Conservation (phyloP, 2,888 invertebrate species). For the Drosophila aldrichi region DNA sequence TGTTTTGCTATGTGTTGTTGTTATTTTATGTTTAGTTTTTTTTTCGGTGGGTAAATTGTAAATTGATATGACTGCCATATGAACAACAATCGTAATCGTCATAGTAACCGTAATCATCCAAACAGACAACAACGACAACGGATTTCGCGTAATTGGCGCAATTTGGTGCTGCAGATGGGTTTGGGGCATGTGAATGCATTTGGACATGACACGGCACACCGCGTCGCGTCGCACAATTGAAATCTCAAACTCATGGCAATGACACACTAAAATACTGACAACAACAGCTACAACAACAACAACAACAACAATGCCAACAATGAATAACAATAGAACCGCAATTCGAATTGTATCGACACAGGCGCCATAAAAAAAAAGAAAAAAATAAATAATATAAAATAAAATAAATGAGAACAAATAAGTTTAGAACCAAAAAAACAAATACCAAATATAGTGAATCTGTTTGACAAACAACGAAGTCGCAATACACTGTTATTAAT, state of each 20-base stretch:
- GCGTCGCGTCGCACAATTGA: slow-evolving; percentile 57
- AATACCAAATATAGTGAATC: slow-evolving; percentile 1
- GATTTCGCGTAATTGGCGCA: slow-evolving; percentile 70
- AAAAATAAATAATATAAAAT: slow-evolving; percentile 13
- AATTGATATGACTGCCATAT: slow-evolving; percentile 68
- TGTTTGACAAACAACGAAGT: slow-evolving; percentile 12
- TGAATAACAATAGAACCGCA: slow-evolving; percentile 66
- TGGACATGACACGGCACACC: slow-evolving; percentile 45
- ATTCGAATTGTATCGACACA: slow-evolving; percentile 62
- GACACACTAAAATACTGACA: slow-evolving; percentile 74
- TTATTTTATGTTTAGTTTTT: slow-evolving; percentile 17
- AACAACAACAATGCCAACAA: slow-evolving; percentile 44
- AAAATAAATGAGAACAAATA: background rate
- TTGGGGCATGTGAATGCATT: slow-evolving; percentile 44
- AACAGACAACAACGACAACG: slow-evolving; percentile 36
- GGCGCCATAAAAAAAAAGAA: slow-evolving; percentile 41
- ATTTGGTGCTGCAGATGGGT: slow-evolving; percentile 58
- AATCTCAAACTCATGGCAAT: slow-evolving; percentile 75
- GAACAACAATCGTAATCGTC: slow-evolving; percentile 64
- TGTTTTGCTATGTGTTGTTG: slow-evolving; percentile 34
- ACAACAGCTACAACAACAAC: too few species aligned
- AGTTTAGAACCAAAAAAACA: background rate
- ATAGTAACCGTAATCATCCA: slow-evolving; percentile 61
- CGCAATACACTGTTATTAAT: slow-evolving; percentile 18
- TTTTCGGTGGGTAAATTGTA: slow-evolving; percentile 47